Percentiles rank a stretch among this genome's conserved stretches.
phyloP scores from a whole-genome alignment of 1,140 invertebrate species.

The Cherax quadricarinatus region DNA sequence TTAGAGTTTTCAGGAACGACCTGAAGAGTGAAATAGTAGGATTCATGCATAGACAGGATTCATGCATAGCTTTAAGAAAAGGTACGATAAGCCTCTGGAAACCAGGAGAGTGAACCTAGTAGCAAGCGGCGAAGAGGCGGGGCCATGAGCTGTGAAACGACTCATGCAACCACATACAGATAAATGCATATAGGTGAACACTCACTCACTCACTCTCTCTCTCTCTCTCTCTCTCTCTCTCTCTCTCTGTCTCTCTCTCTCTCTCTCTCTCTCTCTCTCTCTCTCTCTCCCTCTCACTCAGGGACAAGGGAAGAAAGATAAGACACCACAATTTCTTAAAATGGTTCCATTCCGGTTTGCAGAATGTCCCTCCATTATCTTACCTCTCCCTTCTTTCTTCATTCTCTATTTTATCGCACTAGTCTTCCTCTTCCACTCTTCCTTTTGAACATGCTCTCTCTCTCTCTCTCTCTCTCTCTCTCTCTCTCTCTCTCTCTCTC shows the following conservation, averaged over 20 bases:
- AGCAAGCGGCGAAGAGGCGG: too few relatives aligned
- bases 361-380: slow-evolving; percentile 5
- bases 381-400: slow-evolving; percentile 3
- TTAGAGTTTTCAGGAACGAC: too few relatives aligned
- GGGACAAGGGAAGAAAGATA: too few relatives aligned
- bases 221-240: not conserved
- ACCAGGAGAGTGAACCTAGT: too few relatives aligned
- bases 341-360: slow-evolving; percentile 13
- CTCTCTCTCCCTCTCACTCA: not conserved
- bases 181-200: too few relatives aligned
- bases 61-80: too few relatives aligned
- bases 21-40: too few relatives aligned
- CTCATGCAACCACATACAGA: too few relatives aligned
- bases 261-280: slow-evolving; percentile 10
- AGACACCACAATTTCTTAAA: slow-evolving; percentile 1
- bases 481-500: not conserved
- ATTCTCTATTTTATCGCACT: not conserved
- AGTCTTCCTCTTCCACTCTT: not conserved
- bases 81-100: too few relatives aligned
- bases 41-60: too few relatives aligned
- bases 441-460: not conserved
- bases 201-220: not conserved
- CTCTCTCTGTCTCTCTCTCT: not conserved
- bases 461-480: not conserved
- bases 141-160: too few relatives aligned